Base-by-base conservation (phyloP, 1,140 invertebrate species). In the Dendrolimus kikuchii region DNA sequence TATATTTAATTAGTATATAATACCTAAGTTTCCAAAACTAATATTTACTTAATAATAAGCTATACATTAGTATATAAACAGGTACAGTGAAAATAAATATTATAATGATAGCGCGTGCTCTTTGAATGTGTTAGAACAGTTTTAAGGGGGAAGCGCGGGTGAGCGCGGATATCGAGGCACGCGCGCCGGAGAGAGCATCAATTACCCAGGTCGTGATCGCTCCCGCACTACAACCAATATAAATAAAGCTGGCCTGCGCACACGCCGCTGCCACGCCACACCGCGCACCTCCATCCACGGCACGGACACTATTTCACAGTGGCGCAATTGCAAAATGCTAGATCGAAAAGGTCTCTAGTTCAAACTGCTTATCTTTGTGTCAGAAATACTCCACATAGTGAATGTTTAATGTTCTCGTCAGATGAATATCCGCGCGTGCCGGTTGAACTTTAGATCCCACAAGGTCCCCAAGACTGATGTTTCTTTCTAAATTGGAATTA, bases 141-240 rank as follows among this genome's bases (percentile, higher is more conserved):
- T 76, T 79, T 79, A 74, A 79, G 76, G 78, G 69, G 61, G 51
- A 60, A 44, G 64, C 60, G 53, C 43, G 45, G 49, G 46, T 40
- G 42, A 23, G 23, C 49, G 49, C 51, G 37, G 54, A 41, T 10
- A 38, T 56, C 40, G 49, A 57, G 64, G 71, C 74, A 75, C 77
- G 74, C 76, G 79, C 77, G 61, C 56, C 55, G 36, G 52, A 53
- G 54, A 71, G 67, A 72, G 68, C 80, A 85, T 83, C 81, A 83
- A 82, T 85, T 85, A 85, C 73, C 23, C 57, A 52, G 67, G 58
- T 83, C 81, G 81, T 83, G 81, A 81, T 69, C 73, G 78, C 81
- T 78, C 68, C 81, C 71, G 76, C 76, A 72, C 76, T 74, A 76
- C 70, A 63, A 70, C 58, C 71, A 68, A 76, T 81, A 82, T 78